Percentiles rank a stretch among this genome's conserved stretches.
Evolutionary conservation across 2,888 invertebrate genomes (phyloP).

Genomic region (Idaea straminata): DNA sequence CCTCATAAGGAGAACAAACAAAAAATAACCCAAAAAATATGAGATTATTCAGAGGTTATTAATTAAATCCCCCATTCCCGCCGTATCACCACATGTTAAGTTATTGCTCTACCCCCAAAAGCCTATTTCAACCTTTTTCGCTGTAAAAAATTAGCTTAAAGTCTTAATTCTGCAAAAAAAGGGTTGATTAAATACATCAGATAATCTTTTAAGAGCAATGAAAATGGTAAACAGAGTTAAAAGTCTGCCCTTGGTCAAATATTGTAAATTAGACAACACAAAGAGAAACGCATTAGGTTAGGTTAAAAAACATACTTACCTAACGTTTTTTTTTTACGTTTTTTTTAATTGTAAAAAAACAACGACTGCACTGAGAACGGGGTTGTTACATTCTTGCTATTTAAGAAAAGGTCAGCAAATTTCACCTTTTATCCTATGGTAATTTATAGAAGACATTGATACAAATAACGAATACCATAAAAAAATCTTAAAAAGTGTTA

Average conservation of each 20-base stretch:
- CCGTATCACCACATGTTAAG: not conserved
- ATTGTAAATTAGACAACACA: not conserved
- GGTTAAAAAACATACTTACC: not conserved
- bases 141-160: not conserved
- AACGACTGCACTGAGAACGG: too few species aligned
- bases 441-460: too few species aligned
- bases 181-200: not conserved
- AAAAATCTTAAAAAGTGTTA: too few species aligned
- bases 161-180: slow-evolving; percentile 1
- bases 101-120: not conserved
- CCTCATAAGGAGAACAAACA: too few species aligned
- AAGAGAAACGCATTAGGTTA: not conserved
- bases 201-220: slow-evolving; percentile 1
- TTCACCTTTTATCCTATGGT: too few species aligned
- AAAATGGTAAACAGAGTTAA: not conserved
- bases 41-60: not conserved
- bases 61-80: not conserved
- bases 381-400: too few species aligned
- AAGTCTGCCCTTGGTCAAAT: not conserved
- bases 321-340: too few species aligned
- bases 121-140: not conserved
- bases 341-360: too few species aligned
- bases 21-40: not conserved
- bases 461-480: too few species aligned
- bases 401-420: too few species aligned